A percentile compares a stretch with the other conserved stretches of the same genome.
Evolutionary conservation across 2,113 vertebrate species (phyloP).

Genomic region (Myrmecobius fasciatus): DNA sequence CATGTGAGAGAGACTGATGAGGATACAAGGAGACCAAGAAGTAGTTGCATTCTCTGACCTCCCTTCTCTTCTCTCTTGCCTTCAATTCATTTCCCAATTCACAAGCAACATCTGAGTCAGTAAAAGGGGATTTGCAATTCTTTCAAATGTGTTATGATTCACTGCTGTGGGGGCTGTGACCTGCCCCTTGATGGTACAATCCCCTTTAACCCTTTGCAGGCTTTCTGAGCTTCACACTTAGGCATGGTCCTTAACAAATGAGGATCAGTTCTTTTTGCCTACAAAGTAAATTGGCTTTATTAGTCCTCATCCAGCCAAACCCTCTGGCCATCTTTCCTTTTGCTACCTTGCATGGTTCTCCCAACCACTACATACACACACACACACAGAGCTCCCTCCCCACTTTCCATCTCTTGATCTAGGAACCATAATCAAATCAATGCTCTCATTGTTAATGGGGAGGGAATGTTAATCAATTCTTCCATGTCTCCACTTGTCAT

Average conservation of each 20-base stretch:
- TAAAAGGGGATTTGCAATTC: too few relatives aligned
- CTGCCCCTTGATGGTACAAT: too few relatives aligned
- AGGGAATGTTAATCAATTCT: not conserved
- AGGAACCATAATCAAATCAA: not conserved
- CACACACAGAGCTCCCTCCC: not conserved
- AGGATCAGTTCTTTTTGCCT: not conserved
- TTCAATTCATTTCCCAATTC: too few relatives aligned
- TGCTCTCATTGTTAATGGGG: not conserved
- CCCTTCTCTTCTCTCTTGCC: too few relatives aligned
- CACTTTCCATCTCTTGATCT: not conserved
- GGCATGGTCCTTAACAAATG: not conserved
- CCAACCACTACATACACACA: not conserved
- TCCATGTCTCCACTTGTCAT: not conserved
- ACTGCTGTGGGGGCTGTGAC: too few relatives aligned
- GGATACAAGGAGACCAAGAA: too few relatives aligned
- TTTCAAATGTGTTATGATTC: too few relatives aligned
- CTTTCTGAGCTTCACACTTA: too few relatives aligned
- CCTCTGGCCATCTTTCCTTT: not conserved
- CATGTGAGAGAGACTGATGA: too few relatives aligned
- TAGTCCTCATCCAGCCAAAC: not conserved
- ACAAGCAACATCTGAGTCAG: too few relatives aligned
- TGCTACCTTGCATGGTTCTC: not conserved
- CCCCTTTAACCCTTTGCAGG: too few relatives aligned
- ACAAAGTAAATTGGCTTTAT: not conserved
- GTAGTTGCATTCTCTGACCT: too few relatives aligned